Conservation (phyloP, 2,797 vertebrate species). For the Saguinus oedipus region DNA sequence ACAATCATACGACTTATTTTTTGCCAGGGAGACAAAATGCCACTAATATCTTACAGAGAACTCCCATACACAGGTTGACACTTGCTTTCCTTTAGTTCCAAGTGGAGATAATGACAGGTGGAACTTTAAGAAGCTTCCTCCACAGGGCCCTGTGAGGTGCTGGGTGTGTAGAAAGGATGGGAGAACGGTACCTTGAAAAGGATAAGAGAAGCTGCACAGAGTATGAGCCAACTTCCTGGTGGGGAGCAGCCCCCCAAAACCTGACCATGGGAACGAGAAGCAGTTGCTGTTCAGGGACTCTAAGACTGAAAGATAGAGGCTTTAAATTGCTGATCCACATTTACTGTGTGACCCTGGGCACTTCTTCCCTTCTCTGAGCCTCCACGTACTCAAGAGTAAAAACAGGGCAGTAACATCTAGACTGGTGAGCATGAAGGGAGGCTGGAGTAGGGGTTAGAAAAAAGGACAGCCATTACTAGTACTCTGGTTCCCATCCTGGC, state of each 20-base stretch:
- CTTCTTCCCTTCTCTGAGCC: neutral
- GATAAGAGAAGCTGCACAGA: neutral
- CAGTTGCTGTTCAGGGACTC: neutral
- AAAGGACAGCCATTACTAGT: neutral
- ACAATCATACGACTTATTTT: neutral
- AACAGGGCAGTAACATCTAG: neutral
- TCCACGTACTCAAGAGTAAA: neutral
- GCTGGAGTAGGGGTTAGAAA: neutral
- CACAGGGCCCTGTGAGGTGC: neutral
- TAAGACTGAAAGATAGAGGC: fast-evolving
- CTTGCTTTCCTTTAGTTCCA: neutral
- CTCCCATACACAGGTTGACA: neutral
- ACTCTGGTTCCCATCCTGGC: neutral
- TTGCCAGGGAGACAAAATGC: slow-evolving; percentile 19
- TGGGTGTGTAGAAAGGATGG: neutral
- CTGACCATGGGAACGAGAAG: neutral
- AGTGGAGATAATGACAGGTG: neutral
- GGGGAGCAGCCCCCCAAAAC: neutral
- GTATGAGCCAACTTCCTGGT: neutral
- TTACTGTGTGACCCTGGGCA: neutral
- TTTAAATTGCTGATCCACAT: neutral
- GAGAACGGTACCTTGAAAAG: neutral
- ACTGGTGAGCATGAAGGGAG: neutral
- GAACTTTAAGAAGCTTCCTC: neutral
- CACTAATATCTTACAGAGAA: neutral